Percentiles rank a stretch among this genome's conserved stretches.
phyloP scores from a whole-genome alignment of 2,113 vertebrate species.

The Anhinga anhinga region DNA sequence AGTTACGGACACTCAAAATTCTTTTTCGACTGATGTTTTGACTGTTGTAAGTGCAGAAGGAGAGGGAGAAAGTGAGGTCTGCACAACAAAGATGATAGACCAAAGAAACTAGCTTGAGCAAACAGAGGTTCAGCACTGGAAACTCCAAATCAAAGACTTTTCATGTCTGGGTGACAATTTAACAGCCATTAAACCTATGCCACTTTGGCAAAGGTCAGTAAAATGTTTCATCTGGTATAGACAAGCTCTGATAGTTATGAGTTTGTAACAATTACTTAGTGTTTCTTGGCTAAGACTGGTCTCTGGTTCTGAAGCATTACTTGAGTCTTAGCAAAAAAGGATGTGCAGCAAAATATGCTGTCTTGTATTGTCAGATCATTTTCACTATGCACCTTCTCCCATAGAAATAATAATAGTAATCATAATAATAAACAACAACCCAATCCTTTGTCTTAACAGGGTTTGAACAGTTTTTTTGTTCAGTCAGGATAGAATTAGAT shows the following conservation, averaged over 20 bases:
- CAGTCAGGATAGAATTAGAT: neutral
- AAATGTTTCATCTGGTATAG: neutral
- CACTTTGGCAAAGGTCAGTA: neutral
- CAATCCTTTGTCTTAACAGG: neutral
- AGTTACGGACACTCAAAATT: constrained; percentile 11
- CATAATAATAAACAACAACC: neutral
- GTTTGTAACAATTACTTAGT: neutral
- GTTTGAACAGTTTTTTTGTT: neutral
- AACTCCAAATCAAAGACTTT: neutral
- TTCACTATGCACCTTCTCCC: neutral
- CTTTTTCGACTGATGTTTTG: neutral
- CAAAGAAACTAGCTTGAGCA: neutral
- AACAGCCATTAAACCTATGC: neutral
- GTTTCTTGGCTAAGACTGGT: neutral
- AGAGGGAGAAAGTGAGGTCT: neutral
- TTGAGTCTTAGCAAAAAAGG: neutral
- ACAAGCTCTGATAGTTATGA: neutral
- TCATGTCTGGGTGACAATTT: neutral
- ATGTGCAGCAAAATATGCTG: neutral
- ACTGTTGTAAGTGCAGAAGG: neutral
- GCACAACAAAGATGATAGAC: neutral
- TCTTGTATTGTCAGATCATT: neutral
- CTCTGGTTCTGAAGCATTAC: neutral
- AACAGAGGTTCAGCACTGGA: neutral
- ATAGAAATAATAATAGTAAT: neutral